Percentiles rank a stretch among this genome's conserved stretches.
phyloP scores from a whole-genome alignment of 23 tunicate species.

The Botrylloides violaceus region DNA sequence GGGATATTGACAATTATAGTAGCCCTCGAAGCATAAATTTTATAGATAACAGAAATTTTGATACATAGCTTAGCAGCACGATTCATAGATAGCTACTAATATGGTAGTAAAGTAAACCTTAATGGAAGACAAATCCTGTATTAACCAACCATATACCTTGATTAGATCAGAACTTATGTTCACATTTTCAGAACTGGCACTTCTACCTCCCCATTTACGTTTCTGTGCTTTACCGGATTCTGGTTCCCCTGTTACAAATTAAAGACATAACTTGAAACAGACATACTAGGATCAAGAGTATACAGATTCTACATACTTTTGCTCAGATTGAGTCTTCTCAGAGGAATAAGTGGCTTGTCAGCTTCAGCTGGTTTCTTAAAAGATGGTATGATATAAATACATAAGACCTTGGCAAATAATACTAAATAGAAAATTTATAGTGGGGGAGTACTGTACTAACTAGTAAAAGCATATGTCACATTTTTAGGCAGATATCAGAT shows the following conservation, averaged over 20 bases:
- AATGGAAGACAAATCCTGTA: no score
- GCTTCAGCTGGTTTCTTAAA: background rate
- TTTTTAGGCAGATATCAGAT: no score
- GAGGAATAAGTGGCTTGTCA: slow-evolving; percentile 2
- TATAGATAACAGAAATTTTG: no score
- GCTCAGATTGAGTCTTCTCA: slow-evolving; percentile 7
- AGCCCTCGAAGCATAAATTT: no score
- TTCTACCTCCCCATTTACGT: slow-evolving; percentile 71
- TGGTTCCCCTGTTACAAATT: slow-evolving; percentile 22
- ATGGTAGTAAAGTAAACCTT: no score
- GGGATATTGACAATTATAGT: no score
- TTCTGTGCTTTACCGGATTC: slow-evolving; percentile 14
- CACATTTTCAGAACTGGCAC: slow-evolving; percentile 30
- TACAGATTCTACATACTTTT: background rate
- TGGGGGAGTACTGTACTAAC: no score
- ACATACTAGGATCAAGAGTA: background rate
- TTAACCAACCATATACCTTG: slow-evolving; percentile 27
- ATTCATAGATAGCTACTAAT: no score
- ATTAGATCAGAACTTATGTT: slow-evolving; percentile 66
- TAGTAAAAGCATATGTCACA: no score
- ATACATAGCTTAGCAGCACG: no score
- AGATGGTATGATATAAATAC: background rate
- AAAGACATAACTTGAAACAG: background rate
- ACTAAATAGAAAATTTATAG: no score
- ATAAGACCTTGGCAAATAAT: no score